Percentiles rank a stretch among this genome's conserved stretches.
phyloP scores from a whole-genome alignment of 2,797 vertebrate species.

The Psittacula echo region DNA sequence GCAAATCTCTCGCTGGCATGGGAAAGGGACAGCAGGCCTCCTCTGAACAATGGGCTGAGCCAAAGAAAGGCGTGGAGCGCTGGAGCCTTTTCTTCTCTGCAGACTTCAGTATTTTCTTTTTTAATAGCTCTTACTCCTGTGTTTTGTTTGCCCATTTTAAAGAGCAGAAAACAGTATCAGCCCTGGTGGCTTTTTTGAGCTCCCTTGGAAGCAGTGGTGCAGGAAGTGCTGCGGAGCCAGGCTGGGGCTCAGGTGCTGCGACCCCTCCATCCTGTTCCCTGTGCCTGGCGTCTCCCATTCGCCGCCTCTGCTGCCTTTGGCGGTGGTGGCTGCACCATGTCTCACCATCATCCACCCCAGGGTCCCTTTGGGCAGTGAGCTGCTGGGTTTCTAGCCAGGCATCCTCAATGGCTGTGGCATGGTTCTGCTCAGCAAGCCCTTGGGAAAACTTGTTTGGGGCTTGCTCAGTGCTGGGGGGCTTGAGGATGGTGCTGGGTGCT shows the following conservation, averaged over 20 bases:
- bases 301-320: not conserved
- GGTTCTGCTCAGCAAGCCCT: fast-evolving
- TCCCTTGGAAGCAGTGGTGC: not conserved
- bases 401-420: not conserved
- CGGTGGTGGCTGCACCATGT: fast-evolving
- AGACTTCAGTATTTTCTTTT: not conserved
- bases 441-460: not conserved
- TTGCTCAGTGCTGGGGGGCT: fast-evolving
- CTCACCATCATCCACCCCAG: fast-evolving
- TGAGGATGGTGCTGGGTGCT: not conserved
- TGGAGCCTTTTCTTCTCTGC: not conserved
- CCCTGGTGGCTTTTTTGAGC: not conserved
- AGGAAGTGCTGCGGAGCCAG: not conserved
- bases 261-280: slow-evolving; percentile 39
- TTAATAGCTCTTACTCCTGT: not conserved
- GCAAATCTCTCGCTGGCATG: slow-evolving; percentile 76
- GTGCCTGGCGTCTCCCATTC: not conserved
- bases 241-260: slow-evolving; percentile 13
- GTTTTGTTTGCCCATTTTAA: slow-evolving; percentile 41
- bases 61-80: not conserved
- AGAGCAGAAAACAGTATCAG: not conserved
- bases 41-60: slow-evolving; percentile 41
- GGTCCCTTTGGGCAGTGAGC: not conserved
- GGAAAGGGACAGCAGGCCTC: slow-evolving; percentile 65
- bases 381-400: not conserved